Evolutionary conservation across 2,797 vertebrate species (phyloP).

Genomic region (Cuniculus paca): DNA sequence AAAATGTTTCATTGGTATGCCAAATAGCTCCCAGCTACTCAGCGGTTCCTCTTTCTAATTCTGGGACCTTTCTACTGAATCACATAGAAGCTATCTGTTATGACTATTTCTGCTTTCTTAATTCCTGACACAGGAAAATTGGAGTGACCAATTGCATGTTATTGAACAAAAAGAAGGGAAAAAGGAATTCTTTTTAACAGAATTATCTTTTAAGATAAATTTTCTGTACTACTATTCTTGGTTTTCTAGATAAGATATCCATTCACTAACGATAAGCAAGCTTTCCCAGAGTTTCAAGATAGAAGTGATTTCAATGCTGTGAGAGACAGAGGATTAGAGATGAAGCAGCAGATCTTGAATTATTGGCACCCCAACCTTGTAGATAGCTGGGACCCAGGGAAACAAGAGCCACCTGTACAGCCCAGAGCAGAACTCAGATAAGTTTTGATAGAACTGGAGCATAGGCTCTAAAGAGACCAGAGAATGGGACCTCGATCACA

Average conservation of each 20-base stretch:
- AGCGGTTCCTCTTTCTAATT: background rate
- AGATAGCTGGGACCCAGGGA: background rate
- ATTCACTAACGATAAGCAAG: background rate
- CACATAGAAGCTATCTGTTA: background rate
- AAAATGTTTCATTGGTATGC: background rate
- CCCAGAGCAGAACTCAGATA: background rate
- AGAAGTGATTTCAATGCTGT: background rate
- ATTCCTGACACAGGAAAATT: background rate
- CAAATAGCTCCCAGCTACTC: background rate
- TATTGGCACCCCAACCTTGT: background rate
- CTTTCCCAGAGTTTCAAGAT: background rate
- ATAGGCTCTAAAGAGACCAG: background rate
- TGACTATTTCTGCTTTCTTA: background rate
- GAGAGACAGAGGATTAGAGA: background rate
- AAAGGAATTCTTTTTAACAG: background rate
- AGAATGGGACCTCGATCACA: background rate
- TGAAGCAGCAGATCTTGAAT: background rate
- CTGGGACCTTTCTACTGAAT: background rate
- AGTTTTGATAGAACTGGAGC: background rate
- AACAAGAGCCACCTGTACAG: background rate
- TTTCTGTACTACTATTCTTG: background rate
- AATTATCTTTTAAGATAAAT: constrained; percentile 10
- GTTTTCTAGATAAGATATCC: background rate
- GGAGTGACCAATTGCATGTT: background rate
- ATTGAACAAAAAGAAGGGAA: background rate